Evolutionary conservation across 2,888 invertebrate species (phyloP), one percentile per base, ranked within the genome.

Genomic region (Tachina lurida): DNA sequence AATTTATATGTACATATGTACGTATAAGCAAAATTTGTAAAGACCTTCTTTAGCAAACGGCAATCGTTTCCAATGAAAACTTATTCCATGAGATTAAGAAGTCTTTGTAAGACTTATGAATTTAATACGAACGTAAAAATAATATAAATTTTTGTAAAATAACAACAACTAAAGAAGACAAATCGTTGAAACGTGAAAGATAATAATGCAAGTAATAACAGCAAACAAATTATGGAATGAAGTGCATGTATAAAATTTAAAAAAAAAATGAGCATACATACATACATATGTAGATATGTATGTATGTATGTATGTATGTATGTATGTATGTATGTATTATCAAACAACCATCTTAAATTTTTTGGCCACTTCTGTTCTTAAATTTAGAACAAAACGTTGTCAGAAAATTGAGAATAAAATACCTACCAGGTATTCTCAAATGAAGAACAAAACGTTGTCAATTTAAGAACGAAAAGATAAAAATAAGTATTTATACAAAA

Each of bases 111-210:
- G 65, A 67, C 22, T 74, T 62, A 31, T 76, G 12, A 67, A 67
- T 31, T 49, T 15, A 7, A 15, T n/a, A 49, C n/a, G 49, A 49
- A 62, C 62, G 4, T 17, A 12, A 41, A 10, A 62, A 5, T 31
- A 31, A 31, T 31, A 31, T 31, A 31, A 31, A 1, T 31, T 31
- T 31, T 31, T 31, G 5, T 31, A 7, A 7, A 39, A 71, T 54
- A 56, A 58, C 19, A 60, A 45, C 17, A 74, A 80, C 31, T 80
- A 56, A 70, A 74, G 63, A 70, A 74, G 63, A 77, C 77, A 77
- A 88, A 87, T 90, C 90, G 86, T 85, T 91, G 88, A 89, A 88
- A 90, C 90, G 88, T 91, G 90, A 89, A 89, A 88, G 87, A 88
- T 65, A 47, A 73, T 56, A 65, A 63, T 49, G 39, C n/a, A 56